Percentiles rank a stretch among this genome's conserved stretches.
These are phyloP conservation scores for Muscina levida DNA, from an alignment of 2,888 invertebrate species.

Conservation along the genomic window DNA sequence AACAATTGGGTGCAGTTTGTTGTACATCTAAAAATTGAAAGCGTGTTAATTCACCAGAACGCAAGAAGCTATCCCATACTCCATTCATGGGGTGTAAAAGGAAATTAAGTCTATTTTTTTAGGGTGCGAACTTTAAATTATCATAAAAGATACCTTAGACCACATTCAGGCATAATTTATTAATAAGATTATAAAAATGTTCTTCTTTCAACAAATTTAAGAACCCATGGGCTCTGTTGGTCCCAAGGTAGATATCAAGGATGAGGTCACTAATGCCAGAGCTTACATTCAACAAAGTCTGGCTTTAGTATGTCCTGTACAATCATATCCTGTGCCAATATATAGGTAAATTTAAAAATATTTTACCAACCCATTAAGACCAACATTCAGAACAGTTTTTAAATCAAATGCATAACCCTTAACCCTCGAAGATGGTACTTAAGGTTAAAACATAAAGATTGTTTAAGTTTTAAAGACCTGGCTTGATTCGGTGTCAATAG, in stretches of 20 bases:
- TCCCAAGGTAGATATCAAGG: conserved; percentile 86
- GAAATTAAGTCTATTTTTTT: background rate
- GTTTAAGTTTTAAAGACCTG: too few relatives aligned
- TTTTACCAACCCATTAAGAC: background rate
- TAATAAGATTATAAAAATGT: background rate
- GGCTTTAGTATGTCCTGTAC: conserved; percentile 87
- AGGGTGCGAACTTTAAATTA: too few relatives aligned
- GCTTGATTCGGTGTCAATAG: conserved; percentile 10
- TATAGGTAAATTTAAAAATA: conserved; percentile 65
- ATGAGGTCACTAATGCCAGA: conserved; percentile 82
- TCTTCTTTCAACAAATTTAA: conserved; percentile 67
- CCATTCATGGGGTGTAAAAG: too few relatives aligned
- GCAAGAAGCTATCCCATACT: too few relatives aligned
- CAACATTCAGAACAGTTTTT: conserved; percentile 46
- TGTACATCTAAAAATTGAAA: too few relatives aligned
- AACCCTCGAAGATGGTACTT: too few relatives aligned
- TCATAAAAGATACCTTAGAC: background rate
- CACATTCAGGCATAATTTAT: conserved; percentile 55
- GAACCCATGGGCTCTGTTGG: conserved; percentile 81
- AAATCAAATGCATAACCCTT: too few relatives aligned
- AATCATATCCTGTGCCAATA: conserved; percentile 70
- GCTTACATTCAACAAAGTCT: conserved; percentile 80
- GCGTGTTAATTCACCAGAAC: too few relatives aligned
- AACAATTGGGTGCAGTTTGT: too few relatives aligned
- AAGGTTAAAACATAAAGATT: too few relatives aligned